Evolutionary conservation across 2,888 invertebrate species (phyloP).

Genomic region (Oscheius sp.): DNA sequence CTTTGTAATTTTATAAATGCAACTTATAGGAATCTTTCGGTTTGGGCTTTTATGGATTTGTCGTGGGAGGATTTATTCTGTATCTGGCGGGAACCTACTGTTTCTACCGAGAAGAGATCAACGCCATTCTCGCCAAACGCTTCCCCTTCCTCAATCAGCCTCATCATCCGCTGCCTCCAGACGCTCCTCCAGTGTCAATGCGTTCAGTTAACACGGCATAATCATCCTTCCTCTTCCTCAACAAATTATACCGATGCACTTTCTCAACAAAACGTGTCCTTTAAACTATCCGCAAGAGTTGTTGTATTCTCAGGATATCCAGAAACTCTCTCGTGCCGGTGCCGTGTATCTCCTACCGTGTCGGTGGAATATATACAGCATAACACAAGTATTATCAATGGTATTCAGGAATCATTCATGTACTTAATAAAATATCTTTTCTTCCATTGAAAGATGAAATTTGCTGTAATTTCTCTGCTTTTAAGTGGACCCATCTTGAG

Average conservation of each 20-base stretch:
- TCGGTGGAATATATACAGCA: slow-evolving; percentile 17
- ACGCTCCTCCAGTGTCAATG: slow-evolving; percentile 20
- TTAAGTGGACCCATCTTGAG: neutral
- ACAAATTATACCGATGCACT: neutral
- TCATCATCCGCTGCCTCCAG: slow-evolving; percentile 18
- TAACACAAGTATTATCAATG: slow-evolving; percentile 30
- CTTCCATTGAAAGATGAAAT: no score
- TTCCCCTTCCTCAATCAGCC: slow-evolving; percentile 12
- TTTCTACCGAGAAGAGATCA: slow-evolving; percentile 25
- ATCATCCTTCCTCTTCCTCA: neutral
- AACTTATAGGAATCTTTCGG: slow-evolving; percentile 20
- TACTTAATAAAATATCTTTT: neutral
- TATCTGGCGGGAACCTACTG: slow-evolving; percentile 9
- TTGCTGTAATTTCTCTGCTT: neutral
- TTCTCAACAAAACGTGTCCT: slow-evolving; percentile 25
- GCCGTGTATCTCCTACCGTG: slow-evolving; percentile 9
- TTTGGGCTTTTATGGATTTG: slow-evolving; percentile 27
- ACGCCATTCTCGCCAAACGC: slow-evolving; percentile 15
- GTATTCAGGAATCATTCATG: slow-evolving; percentile 16
- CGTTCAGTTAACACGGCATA: neutral
- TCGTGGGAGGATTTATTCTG: slow-evolving; percentile 18
- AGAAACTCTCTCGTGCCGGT: slow-evolving; percentile 16
- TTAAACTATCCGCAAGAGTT: no score
- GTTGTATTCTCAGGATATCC: slow-evolving; percentile 16
- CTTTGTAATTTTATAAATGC: no score